Conservation (phyloP, 2,113 vertebrate species). For the Nothocercus nigrocapillus region DNA sequence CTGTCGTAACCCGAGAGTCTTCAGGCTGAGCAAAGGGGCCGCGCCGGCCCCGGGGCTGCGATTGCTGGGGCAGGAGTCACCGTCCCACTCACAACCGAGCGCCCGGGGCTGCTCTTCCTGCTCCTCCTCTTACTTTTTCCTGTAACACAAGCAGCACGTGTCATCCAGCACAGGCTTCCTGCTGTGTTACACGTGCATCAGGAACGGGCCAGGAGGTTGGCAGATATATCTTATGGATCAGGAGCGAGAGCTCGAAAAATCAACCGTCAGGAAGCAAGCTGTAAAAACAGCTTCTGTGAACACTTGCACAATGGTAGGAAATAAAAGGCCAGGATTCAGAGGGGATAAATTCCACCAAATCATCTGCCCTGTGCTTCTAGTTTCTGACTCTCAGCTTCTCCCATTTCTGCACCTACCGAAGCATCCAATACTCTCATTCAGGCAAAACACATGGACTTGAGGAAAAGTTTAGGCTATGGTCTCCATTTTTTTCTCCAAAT, state of each 20-base stretch:
- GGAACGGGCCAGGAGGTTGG: neutral
- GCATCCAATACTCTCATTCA: neutral
- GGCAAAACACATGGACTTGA: neutral
- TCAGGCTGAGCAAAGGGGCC: neutral
- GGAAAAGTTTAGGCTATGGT: neutral
- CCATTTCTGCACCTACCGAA: neutral
- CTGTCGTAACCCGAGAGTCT: neutral
- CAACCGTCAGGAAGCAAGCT: neutral
- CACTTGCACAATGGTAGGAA: neutral
- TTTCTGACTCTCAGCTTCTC: neutral
- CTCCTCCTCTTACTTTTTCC: neutral
- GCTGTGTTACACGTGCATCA: neutral
- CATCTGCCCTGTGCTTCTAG: neutral
- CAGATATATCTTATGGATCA: neutral
- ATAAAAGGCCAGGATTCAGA: neutral
- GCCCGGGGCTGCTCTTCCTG: neutral
- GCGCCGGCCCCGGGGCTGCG: neutral
- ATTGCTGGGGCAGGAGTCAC: neutral
- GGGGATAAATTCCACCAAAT: neutral
- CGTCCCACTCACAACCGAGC: neutral
- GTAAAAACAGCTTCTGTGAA: neutral
- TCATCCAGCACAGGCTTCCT: neutral
- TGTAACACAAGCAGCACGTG: neutral
- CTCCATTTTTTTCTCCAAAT: neutral
- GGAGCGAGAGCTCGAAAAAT: neutral